phyloP scores from a whole-genome alignment of 2,888 invertebrate genomes.

The Catonia carolina region DNA sequence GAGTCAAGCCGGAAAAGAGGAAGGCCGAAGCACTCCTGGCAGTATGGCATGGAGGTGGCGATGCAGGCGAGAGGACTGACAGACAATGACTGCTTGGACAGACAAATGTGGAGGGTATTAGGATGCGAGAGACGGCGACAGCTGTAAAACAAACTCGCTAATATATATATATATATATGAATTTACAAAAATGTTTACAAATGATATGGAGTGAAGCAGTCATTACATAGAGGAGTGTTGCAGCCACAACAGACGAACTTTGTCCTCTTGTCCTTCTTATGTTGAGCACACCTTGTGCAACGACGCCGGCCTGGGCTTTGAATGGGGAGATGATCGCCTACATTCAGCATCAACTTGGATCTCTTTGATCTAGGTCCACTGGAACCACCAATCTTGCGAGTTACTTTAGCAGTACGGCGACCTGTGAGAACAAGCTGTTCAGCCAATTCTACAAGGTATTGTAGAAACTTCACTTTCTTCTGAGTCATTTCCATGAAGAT shows the following conservation, averaged over 20 bases:
- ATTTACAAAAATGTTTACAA: background rate
- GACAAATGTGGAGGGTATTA: no score
- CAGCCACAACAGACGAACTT: background rate
- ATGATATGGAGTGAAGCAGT: background rate
- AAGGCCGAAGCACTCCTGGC: no score
- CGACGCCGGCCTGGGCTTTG: background rate
- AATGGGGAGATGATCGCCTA: background rate
- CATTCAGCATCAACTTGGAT: background rate
- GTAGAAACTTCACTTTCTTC: conserved; percentile 23
- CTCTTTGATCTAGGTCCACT: background rate
- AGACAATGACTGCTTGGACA: no score
- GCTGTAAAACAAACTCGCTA: no score
- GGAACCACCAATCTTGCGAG: background rate
- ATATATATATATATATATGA: no score
- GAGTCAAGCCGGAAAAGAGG: no score
- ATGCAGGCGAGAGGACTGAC: no score
- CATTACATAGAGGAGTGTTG: background rate
- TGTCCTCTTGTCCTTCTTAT: background rate
- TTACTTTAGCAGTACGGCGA: background rate
- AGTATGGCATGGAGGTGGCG: no score
- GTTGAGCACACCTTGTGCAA: background rate
- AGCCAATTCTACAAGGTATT: conserved; percentile 24
- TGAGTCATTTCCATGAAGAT: conserved; percentile 24
- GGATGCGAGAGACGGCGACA: no score
- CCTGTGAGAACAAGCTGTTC: conserved; percentile 16